Evolutionary conservation across 2,888 invertebrate genomes (phyloP).

Genomic region (Thereva nobilitata): DNA sequence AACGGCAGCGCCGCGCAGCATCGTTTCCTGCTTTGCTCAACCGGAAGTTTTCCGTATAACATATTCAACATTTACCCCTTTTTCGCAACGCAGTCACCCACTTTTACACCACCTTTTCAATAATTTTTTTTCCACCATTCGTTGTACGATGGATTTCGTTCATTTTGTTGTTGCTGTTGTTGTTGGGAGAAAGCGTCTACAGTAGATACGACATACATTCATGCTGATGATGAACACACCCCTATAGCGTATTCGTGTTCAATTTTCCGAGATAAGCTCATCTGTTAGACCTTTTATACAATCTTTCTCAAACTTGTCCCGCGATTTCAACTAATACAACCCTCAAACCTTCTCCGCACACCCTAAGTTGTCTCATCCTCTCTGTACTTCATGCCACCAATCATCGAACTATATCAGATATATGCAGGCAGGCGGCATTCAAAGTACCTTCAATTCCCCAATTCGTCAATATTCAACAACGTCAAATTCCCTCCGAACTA

Average conservation of each 20-base stretch:
- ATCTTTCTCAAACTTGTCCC: too few relatives aligned
- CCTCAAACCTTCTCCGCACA: too few relatives aligned
- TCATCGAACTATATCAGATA: neutral
- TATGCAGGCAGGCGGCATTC: conserved; percentile 5
- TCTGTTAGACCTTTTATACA: neutral
- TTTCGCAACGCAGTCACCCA: neutral
- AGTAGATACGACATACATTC: neutral
- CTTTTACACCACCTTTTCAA: neutral
- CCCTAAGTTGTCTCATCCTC: neutral
- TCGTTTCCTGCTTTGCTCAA: conserved; percentile 7
- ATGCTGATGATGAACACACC: conserved; percentile 13
- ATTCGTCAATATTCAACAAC: conserved; percentile 33
- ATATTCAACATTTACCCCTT: conserved; percentile 8
- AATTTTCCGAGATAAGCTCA: conserved; percentile 32
- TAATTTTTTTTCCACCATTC: neutral
- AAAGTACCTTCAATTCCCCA: conserved; percentile 16
- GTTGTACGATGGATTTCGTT: neutral
- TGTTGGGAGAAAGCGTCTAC: too few relatives aligned
- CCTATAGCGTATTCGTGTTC: conserved; percentile 29
- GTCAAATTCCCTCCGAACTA: conserved; percentile 17
- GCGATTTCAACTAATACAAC: too few relatives aligned
- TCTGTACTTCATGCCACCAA: conserved; percentile 5
- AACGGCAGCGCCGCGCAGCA: neutral
- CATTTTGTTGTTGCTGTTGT: too few relatives aligned
- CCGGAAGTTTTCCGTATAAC: conserved; percentile 1